Evolutionary conservation across 23 tunicate genomes (phyloP).

Genomic region (Trididemnum clinides): DNA sequence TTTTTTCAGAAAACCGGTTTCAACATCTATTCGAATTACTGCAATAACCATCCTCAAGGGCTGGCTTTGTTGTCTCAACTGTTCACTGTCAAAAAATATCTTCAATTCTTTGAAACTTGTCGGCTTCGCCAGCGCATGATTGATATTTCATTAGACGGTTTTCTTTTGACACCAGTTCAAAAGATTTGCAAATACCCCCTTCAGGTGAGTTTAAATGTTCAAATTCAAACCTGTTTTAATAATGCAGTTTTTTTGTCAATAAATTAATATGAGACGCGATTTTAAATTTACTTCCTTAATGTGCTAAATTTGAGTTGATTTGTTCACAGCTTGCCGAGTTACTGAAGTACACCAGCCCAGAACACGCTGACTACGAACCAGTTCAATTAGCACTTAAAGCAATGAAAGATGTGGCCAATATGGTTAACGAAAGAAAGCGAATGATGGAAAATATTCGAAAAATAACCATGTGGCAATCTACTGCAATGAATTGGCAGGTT

Average conservation of each 20-base stretch:
- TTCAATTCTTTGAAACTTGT: constrained; percentile 91
- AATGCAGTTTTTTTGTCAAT: no score
- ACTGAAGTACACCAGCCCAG: constrained; percentile 69
- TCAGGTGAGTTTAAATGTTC: no score
- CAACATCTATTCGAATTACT: constrained; percentile 83
- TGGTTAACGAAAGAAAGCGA: constrained; percentile 91
- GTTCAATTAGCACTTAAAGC: constrained; percentile 72
- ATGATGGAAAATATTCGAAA: constrained; percentile 70
- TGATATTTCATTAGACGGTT: constrained; percentile 93
- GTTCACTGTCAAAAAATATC: constrained; percentile 55
- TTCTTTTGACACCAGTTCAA: constrained; percentile 88
- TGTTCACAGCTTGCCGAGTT: constrained; percentile 75
- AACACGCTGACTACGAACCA: constrained; percentile 66
- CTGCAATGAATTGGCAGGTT: constrained; percentile 82
- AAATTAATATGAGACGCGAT: no score
- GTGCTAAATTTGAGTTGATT: no score
- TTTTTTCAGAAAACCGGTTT: constrained; percentile 65
- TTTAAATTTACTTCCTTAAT: no score
- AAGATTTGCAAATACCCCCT: constrained; percentile 98
- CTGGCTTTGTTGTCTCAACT: constrained; percentile 49
- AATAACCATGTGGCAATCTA: constrained; percentile 84
- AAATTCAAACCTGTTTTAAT: no score
- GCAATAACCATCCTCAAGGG: constrained; percentile 93
- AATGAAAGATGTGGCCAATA: constrained; percentile 77
- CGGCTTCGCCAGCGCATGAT: constrained; percentile 87